Evolutionary conservation across 2,113 vertebrate species (phyloP), one percentile per base, ranked within the genome.

Genomic region (Trogon surrucura): DNA sequence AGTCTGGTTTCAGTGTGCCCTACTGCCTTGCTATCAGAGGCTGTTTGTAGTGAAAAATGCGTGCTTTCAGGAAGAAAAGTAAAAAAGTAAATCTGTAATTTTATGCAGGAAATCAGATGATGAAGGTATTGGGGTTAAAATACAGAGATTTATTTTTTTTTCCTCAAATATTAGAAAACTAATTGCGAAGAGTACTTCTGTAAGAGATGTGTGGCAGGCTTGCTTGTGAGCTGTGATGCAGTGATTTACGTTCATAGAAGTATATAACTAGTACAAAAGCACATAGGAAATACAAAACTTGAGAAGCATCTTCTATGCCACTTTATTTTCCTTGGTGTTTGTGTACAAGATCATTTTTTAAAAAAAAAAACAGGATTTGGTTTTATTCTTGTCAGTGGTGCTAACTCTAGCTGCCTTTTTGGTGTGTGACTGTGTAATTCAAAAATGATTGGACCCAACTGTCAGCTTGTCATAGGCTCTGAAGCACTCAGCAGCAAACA

Each of bases 151-250:
- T n/a, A n/a, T n/a, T 64, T 79, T 54, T 64, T 75, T 67, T 74
- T 3, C 16, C 19, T 30, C 10, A 85, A 80, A 20, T 50, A 14
- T 12, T 38, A 45, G 10, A 14, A 15, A 14, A 50, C 14, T 36
- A 32, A 36, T 32, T 82, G 38, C 0, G 0, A 53, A 18, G 18
- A 45, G 4, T 22, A 15, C 7, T 81, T 4, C 26, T 65, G 3
- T 18, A 14, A 66, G 47, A 80, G 79, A 8, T 15, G 4, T 3
- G 0, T 26, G 34, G 5, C 23, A 8, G 38, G 13, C n/a, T 71
- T 48, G 20, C 20, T 62, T 51, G 20, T 45, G 41, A 51, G 38
- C n/a, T 81, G 10, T 45, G 30, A 13, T 36, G 29, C 21, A 50
- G n/a, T 30, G 44, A 13, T 30, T 19, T 67, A 10, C 26, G 12